These are phyloP conservation scores for Epinephelus lanceolatus DNA, from an alignment of 2,113 vertebrate species.

Conservation along the genomic window DNA sequence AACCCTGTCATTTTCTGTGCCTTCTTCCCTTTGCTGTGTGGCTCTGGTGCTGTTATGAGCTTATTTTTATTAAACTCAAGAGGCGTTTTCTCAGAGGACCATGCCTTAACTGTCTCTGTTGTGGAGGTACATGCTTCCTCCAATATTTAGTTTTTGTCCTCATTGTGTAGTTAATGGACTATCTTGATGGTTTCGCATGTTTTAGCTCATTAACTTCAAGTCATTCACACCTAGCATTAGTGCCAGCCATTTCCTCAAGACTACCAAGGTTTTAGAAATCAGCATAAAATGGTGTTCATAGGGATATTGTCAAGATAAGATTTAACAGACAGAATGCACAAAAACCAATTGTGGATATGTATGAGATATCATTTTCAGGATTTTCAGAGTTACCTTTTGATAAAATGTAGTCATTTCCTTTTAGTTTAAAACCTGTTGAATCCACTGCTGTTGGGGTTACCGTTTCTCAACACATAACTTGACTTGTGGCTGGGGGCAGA, in stretches of 20 bases:
- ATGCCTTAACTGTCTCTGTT: not conserved
- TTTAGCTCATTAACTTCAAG: not conserved
- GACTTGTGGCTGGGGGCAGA: not conserved
- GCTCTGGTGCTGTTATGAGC: slow-evolving; percentile 1
- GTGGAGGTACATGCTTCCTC: not conserved
- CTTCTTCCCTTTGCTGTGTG: slow-evolving; percentile 25
- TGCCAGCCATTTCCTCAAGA: not conserved
- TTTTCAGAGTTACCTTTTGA: not conserved
- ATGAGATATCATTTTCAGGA: no score
- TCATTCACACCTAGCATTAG: not conserved
- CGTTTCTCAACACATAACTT: not conserved
- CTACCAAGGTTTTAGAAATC: not conserved
- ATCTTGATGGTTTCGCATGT: not conserved
- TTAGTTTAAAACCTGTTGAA: not conserved
- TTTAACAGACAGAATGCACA: not conserved
- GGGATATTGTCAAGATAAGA: not conserved
- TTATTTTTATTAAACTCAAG: not conserved
- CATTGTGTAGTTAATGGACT: slow-evolving; percentile 24
- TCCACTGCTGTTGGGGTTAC: not conserved
- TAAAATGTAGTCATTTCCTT: not conserved
- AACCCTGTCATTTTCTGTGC: slow-evolving; percentile 12
- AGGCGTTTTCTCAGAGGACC: not conserved
- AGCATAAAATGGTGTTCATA: not conserved
- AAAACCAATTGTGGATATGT: not conserved
- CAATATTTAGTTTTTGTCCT: not conserved